Evolutionary conservation across 2,888 invertebrate genomes (phyloP).

Genomic region (Cephus nigrinus): DNA sequence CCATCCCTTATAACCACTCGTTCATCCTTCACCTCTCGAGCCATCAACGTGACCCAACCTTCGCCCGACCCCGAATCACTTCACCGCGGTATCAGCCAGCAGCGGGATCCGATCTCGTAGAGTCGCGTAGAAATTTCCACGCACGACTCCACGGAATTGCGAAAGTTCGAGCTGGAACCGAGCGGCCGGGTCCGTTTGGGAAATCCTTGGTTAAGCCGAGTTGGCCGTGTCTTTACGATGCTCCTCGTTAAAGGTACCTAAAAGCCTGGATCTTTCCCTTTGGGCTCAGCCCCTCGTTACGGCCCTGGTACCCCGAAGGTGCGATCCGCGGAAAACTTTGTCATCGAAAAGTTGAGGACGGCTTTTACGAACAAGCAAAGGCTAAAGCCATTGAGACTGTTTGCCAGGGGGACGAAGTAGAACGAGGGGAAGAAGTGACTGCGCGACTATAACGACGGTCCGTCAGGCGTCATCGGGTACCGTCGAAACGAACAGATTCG

Average conservation of each 20-base stretch:
- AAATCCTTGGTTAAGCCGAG: not conserved
- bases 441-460: not conserved
- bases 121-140: not conserved
- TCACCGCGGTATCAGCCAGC: not conserved
- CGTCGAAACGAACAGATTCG: not conserved
- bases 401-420: not conserved
- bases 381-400: not conserved
- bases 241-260: not conserved
- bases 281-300: not conserved
- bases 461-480: not conserved
- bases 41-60: not conserved
- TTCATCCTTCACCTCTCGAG: not conserved
- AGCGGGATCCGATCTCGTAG: not conserved
- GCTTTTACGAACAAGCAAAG: not conserved
- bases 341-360: not conserved
- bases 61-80: not conserved
- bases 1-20: not conserved
- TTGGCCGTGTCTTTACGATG: not conserved
- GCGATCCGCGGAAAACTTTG: not conserved
- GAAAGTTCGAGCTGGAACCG: not conserved
- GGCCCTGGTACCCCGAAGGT: too few species aligned
- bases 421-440: not conserved
- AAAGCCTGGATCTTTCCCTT: not conserved
- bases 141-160: not conserved
- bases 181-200: not conserved